phyloP scores from a whole-genome alignment of 2,113 vertebrate genomes.

The Perca schrenkii region DNA sequence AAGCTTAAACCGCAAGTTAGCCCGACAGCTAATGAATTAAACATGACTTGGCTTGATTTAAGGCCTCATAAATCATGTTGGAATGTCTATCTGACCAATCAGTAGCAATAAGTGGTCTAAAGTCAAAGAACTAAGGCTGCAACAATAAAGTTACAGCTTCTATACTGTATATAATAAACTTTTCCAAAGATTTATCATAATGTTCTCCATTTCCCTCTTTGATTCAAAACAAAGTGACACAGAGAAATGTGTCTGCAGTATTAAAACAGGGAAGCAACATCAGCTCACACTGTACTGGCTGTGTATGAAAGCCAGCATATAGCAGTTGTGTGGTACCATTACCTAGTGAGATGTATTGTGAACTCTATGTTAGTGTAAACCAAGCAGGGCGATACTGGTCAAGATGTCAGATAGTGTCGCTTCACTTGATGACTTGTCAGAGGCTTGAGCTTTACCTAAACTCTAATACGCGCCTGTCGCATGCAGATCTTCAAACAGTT shows the following conservation, averaged over 20 bases:
- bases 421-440: not conserved
- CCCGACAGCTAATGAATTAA: conserved; percentile 13
- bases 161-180: too few species aligned
- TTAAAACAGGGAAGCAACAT: not conserved
- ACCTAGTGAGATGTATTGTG: not conserved
- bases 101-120: not conserved
- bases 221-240: not conserved
- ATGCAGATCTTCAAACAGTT: not conserved
- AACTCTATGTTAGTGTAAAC: not conserved
- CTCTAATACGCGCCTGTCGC: not conserved
- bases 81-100: not conserved
- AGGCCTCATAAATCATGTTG: not conserved
- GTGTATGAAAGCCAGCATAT: not conserved
- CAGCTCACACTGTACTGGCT: not conserved
- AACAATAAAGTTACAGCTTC: not conserved
- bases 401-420: not conserved
- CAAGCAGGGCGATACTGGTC: not conserved
- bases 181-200: not conserved
- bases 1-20: conserved; percentile 16
- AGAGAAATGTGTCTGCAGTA: not conserved
- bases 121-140: not conserved
- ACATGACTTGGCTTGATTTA: conserved; percentile 1
- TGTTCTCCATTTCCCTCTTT: not conserved
- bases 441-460: not conserved
- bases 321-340: not conserved